Evolutionary conservation across 2,888 invertebrate genomes (phyloP).

Genomic region (Koerneria pararmatus): DNA sequence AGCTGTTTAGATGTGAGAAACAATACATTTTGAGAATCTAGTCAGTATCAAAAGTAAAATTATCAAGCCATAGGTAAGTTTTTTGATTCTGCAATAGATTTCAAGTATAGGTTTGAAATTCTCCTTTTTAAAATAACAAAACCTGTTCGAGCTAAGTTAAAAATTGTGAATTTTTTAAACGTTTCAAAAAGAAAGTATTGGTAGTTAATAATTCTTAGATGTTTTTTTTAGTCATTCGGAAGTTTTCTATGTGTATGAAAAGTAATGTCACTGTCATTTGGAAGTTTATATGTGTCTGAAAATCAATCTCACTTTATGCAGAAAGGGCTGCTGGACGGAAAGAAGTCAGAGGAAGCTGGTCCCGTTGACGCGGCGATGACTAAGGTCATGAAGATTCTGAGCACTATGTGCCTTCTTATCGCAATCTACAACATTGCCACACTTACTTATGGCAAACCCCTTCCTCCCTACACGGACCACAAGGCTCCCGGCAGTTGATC

Average conservation of each 20-base stretch:
- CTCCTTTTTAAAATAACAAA: no score
- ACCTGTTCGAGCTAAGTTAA: no score
- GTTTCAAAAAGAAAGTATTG: not conserved
- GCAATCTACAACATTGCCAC: constrained; percentile 49
- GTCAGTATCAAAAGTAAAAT: no score
- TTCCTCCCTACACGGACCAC: constrained; percentile 47
- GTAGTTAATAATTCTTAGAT: not conserved
- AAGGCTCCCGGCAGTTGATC: constrained; percentile 51
- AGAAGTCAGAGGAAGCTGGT: constrained; percentile 52
- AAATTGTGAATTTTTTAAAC: constrained; percentile 18
- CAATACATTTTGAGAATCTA: no score
- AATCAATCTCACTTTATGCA: constrained; percentile 21
- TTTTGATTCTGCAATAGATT: no score
- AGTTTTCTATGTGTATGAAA: not conserved
- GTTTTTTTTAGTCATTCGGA: not conserved
- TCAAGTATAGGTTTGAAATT: no score
- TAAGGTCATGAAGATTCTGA: constrained; percentile 39
- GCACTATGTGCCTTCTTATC: constrained; percentile 38
- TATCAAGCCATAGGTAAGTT: no score
- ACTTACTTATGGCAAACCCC: constrained; percentile 45
- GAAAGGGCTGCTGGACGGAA: constrained; percentile 53
- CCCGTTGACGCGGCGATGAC: constrained; percentile 43
- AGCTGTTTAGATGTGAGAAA: no score
- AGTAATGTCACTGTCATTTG: not conserved
- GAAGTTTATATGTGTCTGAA: no score